Conservation (phyloP, 2,888 invertebrate species). For the Pristionchus exspectatus region DNA sequence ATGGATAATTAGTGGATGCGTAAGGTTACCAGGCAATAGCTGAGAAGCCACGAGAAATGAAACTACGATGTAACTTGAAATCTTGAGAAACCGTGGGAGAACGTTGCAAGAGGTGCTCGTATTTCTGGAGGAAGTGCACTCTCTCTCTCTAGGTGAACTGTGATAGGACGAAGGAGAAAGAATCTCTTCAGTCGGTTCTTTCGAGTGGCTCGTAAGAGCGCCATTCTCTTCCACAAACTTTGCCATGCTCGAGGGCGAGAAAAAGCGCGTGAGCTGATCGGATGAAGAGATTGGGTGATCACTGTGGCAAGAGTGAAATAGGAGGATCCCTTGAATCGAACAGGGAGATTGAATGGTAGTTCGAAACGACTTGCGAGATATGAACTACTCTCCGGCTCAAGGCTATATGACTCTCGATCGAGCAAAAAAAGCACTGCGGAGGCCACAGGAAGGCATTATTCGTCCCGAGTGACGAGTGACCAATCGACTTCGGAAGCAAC, state of each 20-base stretch:
- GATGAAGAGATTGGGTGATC: neutral
- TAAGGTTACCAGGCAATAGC: neutral
- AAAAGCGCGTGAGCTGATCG: slow-evolving; percentile 5
- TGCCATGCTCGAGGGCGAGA: slow-evolving; percentile 26
- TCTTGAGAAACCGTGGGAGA: neutral
- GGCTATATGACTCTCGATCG: slow-evolving; percentile 10
- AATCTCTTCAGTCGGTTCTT: neutral
- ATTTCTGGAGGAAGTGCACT: slow-evolving; percentile 1
- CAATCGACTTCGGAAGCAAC: slow-evolving; percentile 9
- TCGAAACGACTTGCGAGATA: neutral
- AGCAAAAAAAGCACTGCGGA: neutral
- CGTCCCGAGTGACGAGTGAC: neutral
- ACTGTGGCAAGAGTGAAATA: neutral
- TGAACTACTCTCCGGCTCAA: slow-evolving; percentile 39
- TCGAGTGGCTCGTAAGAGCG: slow-evolving; percentile 28
- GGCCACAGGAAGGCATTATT: slow-evolving; percentile 44
- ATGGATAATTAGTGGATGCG: neutral
- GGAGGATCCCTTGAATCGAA: neutral
- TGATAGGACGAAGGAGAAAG: neutral
- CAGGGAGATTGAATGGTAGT: neutral
- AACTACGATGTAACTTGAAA: neutral
- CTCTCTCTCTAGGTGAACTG: neutral
- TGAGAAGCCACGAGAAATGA: neutral
- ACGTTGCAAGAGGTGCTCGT: neutral
- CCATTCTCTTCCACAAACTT: slow-evolving; percentile 2